Conservation (phyloP, 2,797 vertebrate genomes). For the Cetoscarus ocellatus region DNA sequence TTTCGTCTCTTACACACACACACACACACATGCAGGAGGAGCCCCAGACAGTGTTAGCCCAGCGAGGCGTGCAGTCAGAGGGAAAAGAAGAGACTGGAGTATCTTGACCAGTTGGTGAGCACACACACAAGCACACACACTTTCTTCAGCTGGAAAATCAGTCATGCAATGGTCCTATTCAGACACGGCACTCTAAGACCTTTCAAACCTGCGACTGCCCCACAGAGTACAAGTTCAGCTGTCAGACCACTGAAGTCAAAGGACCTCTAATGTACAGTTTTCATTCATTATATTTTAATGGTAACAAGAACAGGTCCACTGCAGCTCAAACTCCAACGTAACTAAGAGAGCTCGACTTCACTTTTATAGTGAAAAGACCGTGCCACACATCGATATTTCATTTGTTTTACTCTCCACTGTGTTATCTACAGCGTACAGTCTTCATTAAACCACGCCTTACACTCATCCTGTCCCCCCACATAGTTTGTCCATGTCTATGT, state of each 20-base stretch:
- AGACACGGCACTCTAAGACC: slow-evolving; percentile 53
- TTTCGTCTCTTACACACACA: slow-evolving; percentile 5
- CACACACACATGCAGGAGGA: slow-evolving; percentile 48
- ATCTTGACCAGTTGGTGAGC: slow-evolving; percentile 63
- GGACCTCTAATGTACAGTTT: slow-evolving; percentile 17
- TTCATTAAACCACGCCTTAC: no score
- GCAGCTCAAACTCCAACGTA: neutral
- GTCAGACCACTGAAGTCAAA: slow-evolving; percentile 20
- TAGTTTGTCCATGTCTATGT: no score
- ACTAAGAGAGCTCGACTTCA: slow-evolving; percentile 10
- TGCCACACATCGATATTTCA: neutral
- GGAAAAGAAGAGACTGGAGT: slow-evolving; percentile 56
- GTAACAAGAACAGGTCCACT: neutral
- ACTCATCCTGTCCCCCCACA: no score
- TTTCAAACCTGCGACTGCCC: slow-evolving; percentile 45
- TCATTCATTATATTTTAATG: slow-evolving; percentile 11
- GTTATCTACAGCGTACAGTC: no score
- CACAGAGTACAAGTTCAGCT: slow-evolving; percentile 39
- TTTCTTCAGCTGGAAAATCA: slow-evolving; percentile 61
- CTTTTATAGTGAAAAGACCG: neutral
- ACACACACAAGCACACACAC: slow-evolving; percentile 2
- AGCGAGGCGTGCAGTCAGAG: slow-evolving; percentile 69
- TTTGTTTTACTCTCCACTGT: neutral
- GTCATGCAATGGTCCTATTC: slow-evolving; percentile 57
- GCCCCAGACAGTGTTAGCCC: slow-evolving; percentile 77